Conservation (phyloP, 2,888 invertebrate genomes). For the Thecophora atra region DNA sequence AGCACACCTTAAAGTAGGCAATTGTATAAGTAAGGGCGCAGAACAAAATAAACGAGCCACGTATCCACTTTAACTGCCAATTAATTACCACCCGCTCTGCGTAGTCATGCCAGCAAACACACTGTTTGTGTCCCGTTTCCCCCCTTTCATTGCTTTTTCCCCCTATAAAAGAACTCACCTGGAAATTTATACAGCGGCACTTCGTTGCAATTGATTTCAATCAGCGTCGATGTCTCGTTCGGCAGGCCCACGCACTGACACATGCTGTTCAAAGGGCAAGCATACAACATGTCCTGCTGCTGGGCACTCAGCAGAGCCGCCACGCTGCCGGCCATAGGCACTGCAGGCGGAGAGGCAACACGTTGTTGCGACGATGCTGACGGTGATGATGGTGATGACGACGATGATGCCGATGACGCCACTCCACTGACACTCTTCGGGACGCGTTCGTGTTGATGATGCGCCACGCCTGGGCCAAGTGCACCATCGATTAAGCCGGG, state of each 20-base stretch:
- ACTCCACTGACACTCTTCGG: constrained; percentile 23
- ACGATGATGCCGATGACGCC: constrained; percentile 20
- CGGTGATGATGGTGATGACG: neutral
- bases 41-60: neutral
- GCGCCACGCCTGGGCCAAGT: constrained; percentile 40
- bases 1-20: constrained; percentile 24
- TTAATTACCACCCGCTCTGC: constrained; percentile 32
- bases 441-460: constrained; percentile 19
- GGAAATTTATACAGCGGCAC: constrained; percentile 67
- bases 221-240: constrained; percentile 65
- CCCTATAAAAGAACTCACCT: constrained; percentile 57
- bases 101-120: constrained; percentile 17
- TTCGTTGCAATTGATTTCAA: constrained; percentile 67
- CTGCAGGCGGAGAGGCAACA: constrained; percentile 46
- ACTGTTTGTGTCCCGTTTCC: neutral
- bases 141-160: too few relatives aligned
- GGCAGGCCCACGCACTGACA: constrained; percentile 66
- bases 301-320: constrained; percentile 60
- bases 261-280: constrained; percentile 66
- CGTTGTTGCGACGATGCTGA: constrained; percentile 17
- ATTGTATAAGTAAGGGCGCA: neutral
- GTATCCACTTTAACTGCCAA: neutral
- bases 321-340: constrained; percentile 44
- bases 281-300: constrained; percentile 64
- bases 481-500: constrained; percentile 46